Evolutionary conservation across 2,888 invertebrate genomes (phyloP).

Genomic region (Tridacna gigas): DNA sequence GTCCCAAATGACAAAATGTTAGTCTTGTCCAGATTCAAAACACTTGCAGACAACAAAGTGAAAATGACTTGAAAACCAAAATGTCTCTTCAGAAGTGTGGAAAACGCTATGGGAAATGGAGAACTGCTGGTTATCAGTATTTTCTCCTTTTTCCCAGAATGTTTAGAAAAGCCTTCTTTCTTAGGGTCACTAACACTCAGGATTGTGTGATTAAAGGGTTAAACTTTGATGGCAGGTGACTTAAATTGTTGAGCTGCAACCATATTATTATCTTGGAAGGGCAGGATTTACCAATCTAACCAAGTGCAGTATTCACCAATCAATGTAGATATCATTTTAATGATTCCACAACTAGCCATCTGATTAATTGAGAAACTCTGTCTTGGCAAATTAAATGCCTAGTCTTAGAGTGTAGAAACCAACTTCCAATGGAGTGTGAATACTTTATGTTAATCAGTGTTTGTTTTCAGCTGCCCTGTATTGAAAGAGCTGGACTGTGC

Average conservation of each 20-base stretch:
- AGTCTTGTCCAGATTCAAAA: too few species aligned
- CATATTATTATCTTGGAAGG: neutral
- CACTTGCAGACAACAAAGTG: too few species aligned
- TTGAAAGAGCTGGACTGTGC: constrained; percentile 68
- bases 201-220: too few species aligned
- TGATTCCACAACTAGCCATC: neutral
- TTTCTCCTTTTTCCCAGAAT: too few species aligned
- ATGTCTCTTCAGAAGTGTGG: too few species aligned
- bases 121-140: too few species aligned
- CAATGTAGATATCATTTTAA: neutral
- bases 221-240: too few species aligned
- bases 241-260: neutral
- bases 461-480: constrained; percentile 75
- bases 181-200: too few species aligned
- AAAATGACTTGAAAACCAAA: too few species aligned
- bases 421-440: neutral
- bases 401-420: neutral
- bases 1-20: too few species aligned
- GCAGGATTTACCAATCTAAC: neutral
- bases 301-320: neutral
- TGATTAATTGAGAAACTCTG: neutral
- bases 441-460: neutral
- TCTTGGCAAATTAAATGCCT: neutral
- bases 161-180: too few species aligned
- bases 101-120: too few species aligned